These are phyloP conservation scores for Corythornis vintsioides DNA, from an alignment of 2,113 vertebrate genomes.

Conservation along the genomic window DNA sequence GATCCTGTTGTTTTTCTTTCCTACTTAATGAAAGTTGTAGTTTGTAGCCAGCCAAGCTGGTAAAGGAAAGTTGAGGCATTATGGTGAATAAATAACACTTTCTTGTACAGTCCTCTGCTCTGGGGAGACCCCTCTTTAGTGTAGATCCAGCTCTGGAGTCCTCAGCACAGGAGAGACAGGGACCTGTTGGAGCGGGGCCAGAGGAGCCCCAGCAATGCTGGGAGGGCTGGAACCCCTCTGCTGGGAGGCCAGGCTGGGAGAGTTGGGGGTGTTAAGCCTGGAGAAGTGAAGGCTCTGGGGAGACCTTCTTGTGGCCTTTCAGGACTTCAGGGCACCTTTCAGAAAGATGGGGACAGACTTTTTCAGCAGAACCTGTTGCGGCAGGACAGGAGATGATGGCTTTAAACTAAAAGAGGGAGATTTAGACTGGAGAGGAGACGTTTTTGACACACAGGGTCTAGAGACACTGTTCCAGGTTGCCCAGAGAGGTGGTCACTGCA, in stretches of 20 bases:
- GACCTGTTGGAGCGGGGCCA: background rate
- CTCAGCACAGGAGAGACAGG: background rate
- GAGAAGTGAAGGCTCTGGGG: background rate
- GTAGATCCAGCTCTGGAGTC: background rate
- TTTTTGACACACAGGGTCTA: background rate
- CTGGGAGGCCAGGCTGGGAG: background rate
- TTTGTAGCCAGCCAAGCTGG: background rate
- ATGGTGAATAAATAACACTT: background rate
- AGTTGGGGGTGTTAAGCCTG: background rate
- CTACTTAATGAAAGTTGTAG: fast-evolving
- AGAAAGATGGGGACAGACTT: background rate
- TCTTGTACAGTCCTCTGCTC: too few species aligned
- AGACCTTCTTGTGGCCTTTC: background rate
- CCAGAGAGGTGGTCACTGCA: too few species aligned
- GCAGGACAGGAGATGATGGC: background rate
- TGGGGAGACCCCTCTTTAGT: background rate
- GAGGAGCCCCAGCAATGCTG: too few species aligned
- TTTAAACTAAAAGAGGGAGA: background rate
- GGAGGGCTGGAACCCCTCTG: background rate
- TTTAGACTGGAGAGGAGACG: background rate
- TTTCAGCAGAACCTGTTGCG: background rate
- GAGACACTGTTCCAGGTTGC: background rate
- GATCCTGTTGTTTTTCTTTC: background rate
- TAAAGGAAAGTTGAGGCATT: background rate
- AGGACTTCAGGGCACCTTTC: background rate